Evolutionary conservation across 1,140 invertebrate species (phyloP).

Genomic region (Melanaphis sacchari): DNA sequence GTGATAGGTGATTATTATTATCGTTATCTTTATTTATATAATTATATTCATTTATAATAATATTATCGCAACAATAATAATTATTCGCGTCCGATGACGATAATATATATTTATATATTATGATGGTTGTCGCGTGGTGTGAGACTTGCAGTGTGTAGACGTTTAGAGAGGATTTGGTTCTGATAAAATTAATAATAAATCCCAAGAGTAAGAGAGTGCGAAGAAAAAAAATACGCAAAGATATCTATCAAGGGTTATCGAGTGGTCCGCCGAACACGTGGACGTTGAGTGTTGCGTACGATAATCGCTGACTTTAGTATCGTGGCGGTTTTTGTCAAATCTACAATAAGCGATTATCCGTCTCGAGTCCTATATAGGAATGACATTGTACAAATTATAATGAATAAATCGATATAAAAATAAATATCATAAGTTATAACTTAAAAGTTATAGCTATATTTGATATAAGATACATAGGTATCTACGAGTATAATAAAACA

Average conservation of each 20-base stretch:
- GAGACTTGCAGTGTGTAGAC: background rate
- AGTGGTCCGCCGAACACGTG: slow-evolving; percentile 42
- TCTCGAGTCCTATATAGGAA: background rate
- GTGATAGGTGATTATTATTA: background rate
- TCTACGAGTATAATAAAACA: background rate
- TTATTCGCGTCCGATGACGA: background rate
- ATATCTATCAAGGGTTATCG: slow-evolving; percentile 47
- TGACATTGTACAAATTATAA: background rate
- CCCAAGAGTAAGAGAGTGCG: background rate
- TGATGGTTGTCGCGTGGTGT: background rate
- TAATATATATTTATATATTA: too few species aligned
- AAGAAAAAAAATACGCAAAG: background rate
- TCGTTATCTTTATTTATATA: background rate
- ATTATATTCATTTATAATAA: background rate
- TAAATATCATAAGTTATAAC: background rate
- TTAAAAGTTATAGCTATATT: background rate
- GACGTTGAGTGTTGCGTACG: slow-evolving; percentile 9
- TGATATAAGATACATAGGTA: background rate
- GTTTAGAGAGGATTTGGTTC: background rate
- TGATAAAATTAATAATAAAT: slow-evolving; percentile 11
- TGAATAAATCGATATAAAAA: background rate
- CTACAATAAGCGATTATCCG: slow-evolving; percentile 10
- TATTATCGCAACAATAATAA: background rate
- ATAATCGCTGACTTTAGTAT: slow-evolving; percentile 34
- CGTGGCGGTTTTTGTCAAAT: slow-evolving; percentile 13